phyloP scores from a whole-genome alignment of 1,140 invertebrate genomes.

The Piezodorus guildinii region DNA sequence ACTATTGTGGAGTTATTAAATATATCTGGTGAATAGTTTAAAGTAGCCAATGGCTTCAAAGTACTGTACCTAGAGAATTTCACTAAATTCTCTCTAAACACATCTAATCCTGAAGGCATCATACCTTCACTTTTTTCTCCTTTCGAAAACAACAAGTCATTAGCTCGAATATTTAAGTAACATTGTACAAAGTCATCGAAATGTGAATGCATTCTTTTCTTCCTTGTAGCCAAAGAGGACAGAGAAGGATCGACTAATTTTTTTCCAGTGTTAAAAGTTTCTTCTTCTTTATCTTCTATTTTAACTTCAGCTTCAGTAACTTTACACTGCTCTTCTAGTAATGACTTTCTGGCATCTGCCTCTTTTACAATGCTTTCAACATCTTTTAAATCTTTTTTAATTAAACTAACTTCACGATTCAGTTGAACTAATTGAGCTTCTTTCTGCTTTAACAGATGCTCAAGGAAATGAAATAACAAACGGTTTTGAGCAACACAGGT shows the following conservation, averaged over 20 bases:
- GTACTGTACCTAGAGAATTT: slow-evolving; percentile 79
- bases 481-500: slow-evolving; percentile 64
- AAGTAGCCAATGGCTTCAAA: slow-evolving; percentile 66
- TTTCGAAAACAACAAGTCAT: slow-evolving; percentile 52
- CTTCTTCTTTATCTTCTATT: slow-evolving; percentile 26
- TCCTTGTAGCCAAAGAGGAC: slow-evolving; percentile 47
- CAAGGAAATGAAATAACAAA: slow-evolving; percentile 73
- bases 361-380: slow-evolving; percentile 67
- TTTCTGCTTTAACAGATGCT: slow-evolving; percentile 62
- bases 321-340: slow-evolving; percentile 36
- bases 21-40: slow-evolving; percentile 84
- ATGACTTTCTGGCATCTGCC: slow-evolving; percentile 36
- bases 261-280: slow-evolving; percentile 38
- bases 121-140: slow-evolving; percentile 28
- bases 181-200: slow-evolving; percentile 84
- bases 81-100: slow-evolving; percentile 75
- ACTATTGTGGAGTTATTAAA: slow-evolving; percentile 86
- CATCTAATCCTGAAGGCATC: slow-evolving; percentile 47
- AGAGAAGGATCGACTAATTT: slow-evolving; percentile 31
- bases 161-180: slow-evolving; percentile 66
- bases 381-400: slow-evolving; percentile 65
- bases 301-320: slow-evolving; percentile 26
- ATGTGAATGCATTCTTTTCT: slow-evolving; percentile 69
- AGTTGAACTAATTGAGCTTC: slow-evolving; percentile 56
- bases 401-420: slow-evolving; percentile 58